phyloP scores from a whole-genome alignment of 2,888 invertebrate genomes.

The Tineola bisselliella region DNA sequence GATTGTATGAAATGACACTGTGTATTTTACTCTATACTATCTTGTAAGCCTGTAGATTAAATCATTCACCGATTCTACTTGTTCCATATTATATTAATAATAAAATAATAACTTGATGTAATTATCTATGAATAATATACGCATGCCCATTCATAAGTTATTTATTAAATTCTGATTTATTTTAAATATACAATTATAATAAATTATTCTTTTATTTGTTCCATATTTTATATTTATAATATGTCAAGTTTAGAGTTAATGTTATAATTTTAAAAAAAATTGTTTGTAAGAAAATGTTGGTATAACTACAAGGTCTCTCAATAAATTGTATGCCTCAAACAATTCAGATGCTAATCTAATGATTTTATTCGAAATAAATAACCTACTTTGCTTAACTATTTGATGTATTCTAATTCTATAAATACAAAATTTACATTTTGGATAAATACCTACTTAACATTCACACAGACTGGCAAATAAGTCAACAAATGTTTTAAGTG shows the following conservation, averaged over 20 bases:
- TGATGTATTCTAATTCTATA: neutral
- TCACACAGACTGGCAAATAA: neutral
- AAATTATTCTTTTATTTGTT: neutral
- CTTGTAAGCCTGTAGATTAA: constrained; percentile 2
- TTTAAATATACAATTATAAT: neutral
- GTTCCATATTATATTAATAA: constrained; percentile 1
- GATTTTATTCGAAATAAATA: neutral
- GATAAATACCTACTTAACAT: neutral
- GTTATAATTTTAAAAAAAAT: neutral
- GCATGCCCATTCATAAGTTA: neutral
- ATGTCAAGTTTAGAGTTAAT: neutral
- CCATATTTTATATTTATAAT: neutral
- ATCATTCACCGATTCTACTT: constrained; percentile 8
- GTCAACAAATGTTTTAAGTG: neutral
- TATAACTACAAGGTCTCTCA: neutral
- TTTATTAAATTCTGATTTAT: neutral
- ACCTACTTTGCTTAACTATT: neutral
- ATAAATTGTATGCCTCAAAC: neutral
- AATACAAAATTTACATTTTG: neutral
- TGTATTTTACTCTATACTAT: neutral
- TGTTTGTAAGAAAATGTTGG: too few relatives aligned
- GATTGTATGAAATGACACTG: too few relatives aligned
- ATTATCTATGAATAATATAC: neutral
- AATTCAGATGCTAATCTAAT: constrained; percentile 2
- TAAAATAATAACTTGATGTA: neutral